Conservation (phyloP, 1,140 invertebrate genomes). For the Nasonia longicornis region DNA sequence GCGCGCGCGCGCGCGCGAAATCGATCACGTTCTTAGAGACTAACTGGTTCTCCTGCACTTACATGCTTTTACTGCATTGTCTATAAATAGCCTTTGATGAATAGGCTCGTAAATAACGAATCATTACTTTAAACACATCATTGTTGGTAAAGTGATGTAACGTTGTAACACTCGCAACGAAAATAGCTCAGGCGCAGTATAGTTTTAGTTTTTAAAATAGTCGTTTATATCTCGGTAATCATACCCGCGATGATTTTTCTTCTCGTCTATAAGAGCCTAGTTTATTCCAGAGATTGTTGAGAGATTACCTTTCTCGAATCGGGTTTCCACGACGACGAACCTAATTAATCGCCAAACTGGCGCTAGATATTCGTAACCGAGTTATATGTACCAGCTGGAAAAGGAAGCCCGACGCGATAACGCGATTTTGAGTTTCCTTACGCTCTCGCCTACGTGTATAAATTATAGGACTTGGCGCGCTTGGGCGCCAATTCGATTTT, state of each 20-base stretch:
- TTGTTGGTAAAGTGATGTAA: not conserved
- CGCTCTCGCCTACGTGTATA: not conserved
- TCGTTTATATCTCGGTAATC: too few species aligned
- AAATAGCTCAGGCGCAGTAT: too few species aligned
- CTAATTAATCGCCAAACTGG: slow-evolving; percentile 30
- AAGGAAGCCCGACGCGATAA: slow-evolving; percentile 1
- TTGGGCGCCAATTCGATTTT: not conserved
- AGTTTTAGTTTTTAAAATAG: not conserved
- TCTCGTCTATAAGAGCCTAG: not conserved
- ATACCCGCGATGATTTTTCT: not conserved
- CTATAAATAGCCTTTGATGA: not conserved
- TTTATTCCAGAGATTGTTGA: slow-evolving; percentile 22
- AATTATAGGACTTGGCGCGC: slow-evolving; percentile 5
- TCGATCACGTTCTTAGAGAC: not conserved
- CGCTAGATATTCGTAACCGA: slow-evolving; percentile 20
- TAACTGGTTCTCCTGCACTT: not conserved
- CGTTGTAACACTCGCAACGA: not conserved
- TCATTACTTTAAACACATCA: not conserved
- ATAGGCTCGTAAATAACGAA: not conserved
- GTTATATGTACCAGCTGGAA: not conserved
- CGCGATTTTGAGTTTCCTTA: slow-evolving; percentile 14
- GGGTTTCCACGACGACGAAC: slow-evolving; percentile 6
- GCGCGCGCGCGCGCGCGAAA: not conserved
- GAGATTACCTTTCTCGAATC: slow-evolving; percentile 8
- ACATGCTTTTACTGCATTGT: slow-evolving; percentile 1